Conservation (phyloP, 2,113 vertebrate species). For the Gallinago jamesoni region DNA sequence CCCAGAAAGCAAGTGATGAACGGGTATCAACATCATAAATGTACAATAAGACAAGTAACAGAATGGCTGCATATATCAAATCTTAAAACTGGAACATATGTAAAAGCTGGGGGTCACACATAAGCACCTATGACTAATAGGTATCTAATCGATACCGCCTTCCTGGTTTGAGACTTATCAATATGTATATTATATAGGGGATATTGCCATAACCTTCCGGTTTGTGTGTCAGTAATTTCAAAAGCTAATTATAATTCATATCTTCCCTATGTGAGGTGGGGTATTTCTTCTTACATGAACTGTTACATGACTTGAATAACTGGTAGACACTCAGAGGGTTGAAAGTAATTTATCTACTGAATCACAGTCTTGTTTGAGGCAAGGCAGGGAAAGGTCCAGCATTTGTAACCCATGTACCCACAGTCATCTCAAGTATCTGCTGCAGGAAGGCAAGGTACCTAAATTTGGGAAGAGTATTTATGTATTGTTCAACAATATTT, state of each 20-base stretch:
- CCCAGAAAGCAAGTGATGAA: background rate
- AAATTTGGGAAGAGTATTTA: background rate
- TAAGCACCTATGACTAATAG: background rate
- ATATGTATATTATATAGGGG: background rate
- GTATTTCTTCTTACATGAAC: background rate
- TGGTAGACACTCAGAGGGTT: background rate
- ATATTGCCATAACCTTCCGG: background rate
- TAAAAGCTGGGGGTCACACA: background rate
- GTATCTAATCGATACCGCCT: background rate
- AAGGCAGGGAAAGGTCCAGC: background rate
- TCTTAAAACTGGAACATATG: background rate
- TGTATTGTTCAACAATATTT: background rate
- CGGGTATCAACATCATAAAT: background rate
- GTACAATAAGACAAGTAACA: background rate
- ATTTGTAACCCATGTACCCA: background rate
- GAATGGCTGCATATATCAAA: background rate
- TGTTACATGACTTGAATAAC: background rate
- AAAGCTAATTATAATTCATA: background rate
- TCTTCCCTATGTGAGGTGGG: background rate
- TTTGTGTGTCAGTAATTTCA: background rate
- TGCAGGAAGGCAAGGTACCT: background rate
- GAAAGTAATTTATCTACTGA: background rate
- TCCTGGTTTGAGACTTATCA: background rate
- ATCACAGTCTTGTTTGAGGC: conserved; percentile 7
- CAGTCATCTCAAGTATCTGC: background rate